Conservation (phyloP, 2,888 invertebrate genomes). For the Netelia fuscicornis region DNA sequence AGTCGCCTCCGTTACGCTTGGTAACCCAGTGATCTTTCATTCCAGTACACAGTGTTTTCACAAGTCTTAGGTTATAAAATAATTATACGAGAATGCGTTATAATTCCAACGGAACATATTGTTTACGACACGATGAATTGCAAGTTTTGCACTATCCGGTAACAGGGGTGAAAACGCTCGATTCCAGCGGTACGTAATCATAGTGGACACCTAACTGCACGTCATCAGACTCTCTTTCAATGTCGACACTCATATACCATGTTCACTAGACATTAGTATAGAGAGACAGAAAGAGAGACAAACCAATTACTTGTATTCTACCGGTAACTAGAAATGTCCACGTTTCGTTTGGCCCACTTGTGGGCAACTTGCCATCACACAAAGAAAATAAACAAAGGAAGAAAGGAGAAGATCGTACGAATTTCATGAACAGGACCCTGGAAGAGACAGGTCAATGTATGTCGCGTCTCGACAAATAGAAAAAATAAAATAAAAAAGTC, state of each 20-base stretch:
- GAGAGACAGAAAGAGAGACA: not conserved
- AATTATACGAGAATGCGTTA: not conserved
- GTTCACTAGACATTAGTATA: not conserved
- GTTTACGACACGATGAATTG: not conserved
- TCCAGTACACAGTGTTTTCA: not conserved
- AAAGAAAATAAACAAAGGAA: not conserved
- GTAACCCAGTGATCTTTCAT: not conserved
- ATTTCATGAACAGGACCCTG: not conserved
- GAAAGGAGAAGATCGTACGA: not conserved
- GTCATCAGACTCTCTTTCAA: not conserved
- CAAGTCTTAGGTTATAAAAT: not conserved
- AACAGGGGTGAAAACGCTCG: too few relatives aligned
- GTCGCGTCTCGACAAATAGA: too few relatives aligned
- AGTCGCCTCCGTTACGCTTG: not conserved
- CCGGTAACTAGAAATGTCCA: not conserved
- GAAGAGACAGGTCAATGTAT: not conserved
- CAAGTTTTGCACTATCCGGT: too few relatives aligned
- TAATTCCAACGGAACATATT: not conserved
- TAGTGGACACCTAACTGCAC: not conserved
- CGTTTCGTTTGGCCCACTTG: not conserved
- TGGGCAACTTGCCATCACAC: not conserved
- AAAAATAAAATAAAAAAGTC: too few relatives aligned
- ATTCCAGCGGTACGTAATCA: too few relatives aligned
- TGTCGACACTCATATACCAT: not conserved
- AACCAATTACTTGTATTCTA: not conserved